Evolutionary conservation across 2,797 vertebrate species (phyloP).

Genomic region (Etheostoma nigrum): DNA sequence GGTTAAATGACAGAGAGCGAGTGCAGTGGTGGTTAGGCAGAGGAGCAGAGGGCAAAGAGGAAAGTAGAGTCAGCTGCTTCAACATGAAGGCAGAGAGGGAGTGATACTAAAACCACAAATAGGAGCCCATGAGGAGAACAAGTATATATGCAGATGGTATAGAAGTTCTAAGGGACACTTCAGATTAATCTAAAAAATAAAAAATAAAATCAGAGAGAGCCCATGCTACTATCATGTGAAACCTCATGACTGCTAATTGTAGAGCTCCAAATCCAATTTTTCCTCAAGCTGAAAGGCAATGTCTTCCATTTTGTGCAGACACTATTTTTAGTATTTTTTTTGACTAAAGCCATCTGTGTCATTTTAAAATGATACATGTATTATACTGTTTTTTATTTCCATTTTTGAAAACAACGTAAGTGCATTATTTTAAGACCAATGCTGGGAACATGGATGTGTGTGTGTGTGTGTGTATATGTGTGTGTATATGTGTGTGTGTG

Average conservation of each 20-base stretch:
- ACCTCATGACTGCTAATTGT: constrained; percentile 42
- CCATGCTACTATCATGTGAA: constrained; percentile 28
- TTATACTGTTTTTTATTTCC: not conserved
- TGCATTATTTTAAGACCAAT: not conserved
- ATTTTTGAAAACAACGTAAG: not conserved
- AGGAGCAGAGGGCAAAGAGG: constrained; percentile 52
- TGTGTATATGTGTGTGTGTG: constrained; percentile 16
- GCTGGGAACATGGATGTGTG: constrained; percentile 17
- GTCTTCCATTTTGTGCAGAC: not conserved
- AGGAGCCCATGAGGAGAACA: constrained; percentile 30
- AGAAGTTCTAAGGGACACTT: not conserved
- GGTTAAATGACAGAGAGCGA: constrained; percentile 74
- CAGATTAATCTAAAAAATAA: not conserved
- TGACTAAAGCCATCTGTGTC: not conserved
- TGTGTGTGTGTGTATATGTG: constrained; percentile 11
- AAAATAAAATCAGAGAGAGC: not conserved
- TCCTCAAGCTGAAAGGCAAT: not conserved
- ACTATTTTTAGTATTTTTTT: constrained; percentile 5
- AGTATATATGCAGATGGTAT: constrained; percentile 39
- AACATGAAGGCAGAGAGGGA: constrained; percentile 46
- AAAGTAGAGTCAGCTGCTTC: constrained; percentile 68
- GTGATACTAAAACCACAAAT: constrained; percentile 40
- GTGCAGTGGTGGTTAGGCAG: constrained; percentile 47
- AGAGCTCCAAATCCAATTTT: constrained; percentile 2
- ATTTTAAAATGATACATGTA: constrained; percentile 2